Conservation (phyloP, 2,113 vertebrate genomes). For the Oryzias curvinotus region DNA sequence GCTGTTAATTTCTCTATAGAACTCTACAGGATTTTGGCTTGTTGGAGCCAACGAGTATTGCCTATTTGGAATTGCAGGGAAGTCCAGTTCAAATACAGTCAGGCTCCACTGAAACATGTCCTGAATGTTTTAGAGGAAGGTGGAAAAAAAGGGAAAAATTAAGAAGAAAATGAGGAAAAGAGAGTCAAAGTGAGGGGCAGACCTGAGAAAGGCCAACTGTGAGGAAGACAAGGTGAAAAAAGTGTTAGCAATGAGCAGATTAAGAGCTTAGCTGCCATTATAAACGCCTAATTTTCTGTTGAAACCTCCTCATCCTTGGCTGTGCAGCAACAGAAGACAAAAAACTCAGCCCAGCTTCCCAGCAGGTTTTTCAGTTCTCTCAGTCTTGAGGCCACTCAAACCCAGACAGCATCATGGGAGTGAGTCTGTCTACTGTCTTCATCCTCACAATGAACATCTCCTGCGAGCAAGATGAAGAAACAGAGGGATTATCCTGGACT, state of each 20-base stretch:
- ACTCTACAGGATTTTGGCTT: no score
- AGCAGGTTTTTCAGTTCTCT: no score
- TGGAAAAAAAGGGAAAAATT: not conserved
- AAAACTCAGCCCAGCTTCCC: no score
- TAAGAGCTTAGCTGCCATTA: not conserved
- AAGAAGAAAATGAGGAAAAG: not conserved
- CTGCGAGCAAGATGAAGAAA: slow-evolving; percentile 17
- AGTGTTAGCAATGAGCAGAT: not conserved
- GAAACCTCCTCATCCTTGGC: not conserved
- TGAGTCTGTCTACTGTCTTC: no score
- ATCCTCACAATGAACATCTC: no score
- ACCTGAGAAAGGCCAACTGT: not conserved
- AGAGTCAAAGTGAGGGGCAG: not conserved
- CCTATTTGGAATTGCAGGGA: no score
- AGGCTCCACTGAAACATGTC: no score
- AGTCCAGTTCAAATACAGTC: no score
- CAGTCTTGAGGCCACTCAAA: no score
- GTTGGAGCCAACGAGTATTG: no score
- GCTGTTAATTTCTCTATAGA: no score
- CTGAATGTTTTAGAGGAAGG: not conserved
- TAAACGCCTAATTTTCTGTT: not conserved
- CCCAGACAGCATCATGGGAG: no score
- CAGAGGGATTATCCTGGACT: slow-evolving; percentile 10
- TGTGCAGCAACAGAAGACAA: not conserved
- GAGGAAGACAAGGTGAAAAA: not conserved